A percentile compares a stretch with the other conserved stretches of the same genome.
Evolutionary conservation across 2,113 vertebrate species (phyloP).

Genomic region (Oceanodroma tethys): DNA sequence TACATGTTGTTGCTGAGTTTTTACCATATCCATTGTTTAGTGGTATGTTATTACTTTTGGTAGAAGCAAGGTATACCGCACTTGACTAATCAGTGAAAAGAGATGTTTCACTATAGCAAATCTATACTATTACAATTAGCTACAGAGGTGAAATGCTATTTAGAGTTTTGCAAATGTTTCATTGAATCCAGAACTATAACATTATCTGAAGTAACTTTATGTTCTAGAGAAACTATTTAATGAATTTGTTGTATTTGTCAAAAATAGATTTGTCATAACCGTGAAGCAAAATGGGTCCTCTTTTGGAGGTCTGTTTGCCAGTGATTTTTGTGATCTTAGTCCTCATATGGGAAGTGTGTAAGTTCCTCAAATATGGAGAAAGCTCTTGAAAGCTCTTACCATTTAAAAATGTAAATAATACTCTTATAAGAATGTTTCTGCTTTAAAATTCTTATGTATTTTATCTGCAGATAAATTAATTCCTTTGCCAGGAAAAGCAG

Average conservation of each 20-base stretch:
- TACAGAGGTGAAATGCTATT: fast-evolving
- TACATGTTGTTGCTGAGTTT: background rate
- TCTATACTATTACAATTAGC: background rate
- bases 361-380: background rate
- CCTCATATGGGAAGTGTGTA: background rate
- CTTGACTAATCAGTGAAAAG: background rate
- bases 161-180: background rate
- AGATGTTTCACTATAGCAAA: background rate
- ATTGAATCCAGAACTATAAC: background rate
- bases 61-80: background rate
- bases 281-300: background rate
- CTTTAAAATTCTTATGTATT: background rate
- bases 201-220: background rate
- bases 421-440: background rate
- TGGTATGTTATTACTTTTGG: background rate
- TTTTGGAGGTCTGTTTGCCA: background rate
- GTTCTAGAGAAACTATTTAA: background rate
- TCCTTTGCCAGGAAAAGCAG: background rate
- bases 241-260: background rate
- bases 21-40: background rate
- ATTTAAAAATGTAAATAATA: background rate
- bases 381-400: background rate
- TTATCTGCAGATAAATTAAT: background rate
- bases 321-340: background rate
- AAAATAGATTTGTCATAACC: background rate